Conservation (phyloP, 2,797 vertebrate species). For the Diceros bicornis region DNA sequence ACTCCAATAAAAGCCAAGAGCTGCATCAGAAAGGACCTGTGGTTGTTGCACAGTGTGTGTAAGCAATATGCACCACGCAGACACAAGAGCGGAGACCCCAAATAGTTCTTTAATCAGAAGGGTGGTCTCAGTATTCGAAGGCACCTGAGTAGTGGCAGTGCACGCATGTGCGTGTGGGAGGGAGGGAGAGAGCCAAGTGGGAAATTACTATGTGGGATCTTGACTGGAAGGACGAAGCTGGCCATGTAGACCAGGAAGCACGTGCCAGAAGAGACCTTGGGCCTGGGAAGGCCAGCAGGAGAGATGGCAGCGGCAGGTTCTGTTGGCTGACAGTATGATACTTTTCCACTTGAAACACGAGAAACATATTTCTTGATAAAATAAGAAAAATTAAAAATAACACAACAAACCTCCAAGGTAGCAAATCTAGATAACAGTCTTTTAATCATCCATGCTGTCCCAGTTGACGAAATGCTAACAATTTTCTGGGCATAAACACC, state of each 20-base stretch:
- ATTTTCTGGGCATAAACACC: not conserved
- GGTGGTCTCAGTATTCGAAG: not conserved
- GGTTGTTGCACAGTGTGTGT: no score
- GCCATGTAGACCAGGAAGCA: not conserved
- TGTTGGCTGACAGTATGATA: fast-evolving
- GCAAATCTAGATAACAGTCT: not conserved
- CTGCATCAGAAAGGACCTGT: not conserved
- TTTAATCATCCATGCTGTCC: fast-evolving
- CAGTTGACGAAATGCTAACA: fast-evolving
- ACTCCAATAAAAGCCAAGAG: not conserved
- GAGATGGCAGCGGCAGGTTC: no score
- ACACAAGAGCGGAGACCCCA: not conserved
- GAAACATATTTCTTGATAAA: not conserved
- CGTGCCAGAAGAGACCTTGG: not conserved
- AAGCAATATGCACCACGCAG: fast-evolving
- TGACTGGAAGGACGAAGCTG: no score
- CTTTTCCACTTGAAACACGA: not conserved
- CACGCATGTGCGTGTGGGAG: fast-evolving
- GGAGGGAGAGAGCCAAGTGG: fast-evolving
- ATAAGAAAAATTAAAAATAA: not conserved
- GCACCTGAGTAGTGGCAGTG: not conserved
- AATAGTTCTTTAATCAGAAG: not conserved
- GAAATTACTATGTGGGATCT: fast-evolving
- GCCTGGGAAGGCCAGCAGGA: fast-evolving
- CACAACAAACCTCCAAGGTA: not conserved